Evolutionary conservation across 2,113 vertebrate species (phyloP).

Genomic region (Callospermophilus lateralis): DNA sequence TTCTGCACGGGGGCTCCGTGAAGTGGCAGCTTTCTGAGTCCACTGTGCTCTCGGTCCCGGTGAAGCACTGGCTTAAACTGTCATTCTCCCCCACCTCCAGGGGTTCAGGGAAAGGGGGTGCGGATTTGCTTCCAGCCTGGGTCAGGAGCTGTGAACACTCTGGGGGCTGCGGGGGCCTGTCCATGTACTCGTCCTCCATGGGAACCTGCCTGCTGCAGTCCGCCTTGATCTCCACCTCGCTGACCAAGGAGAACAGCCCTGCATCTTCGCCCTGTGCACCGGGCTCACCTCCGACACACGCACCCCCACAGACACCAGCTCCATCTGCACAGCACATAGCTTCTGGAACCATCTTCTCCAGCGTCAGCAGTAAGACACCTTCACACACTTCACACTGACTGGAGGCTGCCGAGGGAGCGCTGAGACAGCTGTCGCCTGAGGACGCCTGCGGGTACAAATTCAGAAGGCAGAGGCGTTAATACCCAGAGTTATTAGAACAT

Average conservation of each 20-base stretch:
- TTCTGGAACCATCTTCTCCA: slow-evolving; percentile 71
- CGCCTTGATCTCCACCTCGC: background rate
- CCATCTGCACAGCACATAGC: background rate
- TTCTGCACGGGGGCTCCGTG: slow-evolving; percentile 1
- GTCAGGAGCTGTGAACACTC: slow-evolving; percentile 66
- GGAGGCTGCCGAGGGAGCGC: background rate
- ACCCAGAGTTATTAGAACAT: background rate
- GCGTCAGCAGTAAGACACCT: slow-evolving; percentile 73
- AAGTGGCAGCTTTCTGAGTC: slow-evolving; percentile 71
- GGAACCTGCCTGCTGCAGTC: slow-evolving; percentile 82
- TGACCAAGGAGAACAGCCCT: slow-evolving; percentile 48
- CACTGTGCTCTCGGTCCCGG: slow-evolving; percentile 83
- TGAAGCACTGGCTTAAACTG: slow-evolving; percentile 94
- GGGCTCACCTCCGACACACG: background rate
- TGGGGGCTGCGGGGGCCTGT: slow-evolving; percentile 73
- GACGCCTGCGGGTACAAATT: slow-evolving; percentile 78
- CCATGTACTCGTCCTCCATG: slow-evolving; percentile 87
- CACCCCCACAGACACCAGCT: background rate
- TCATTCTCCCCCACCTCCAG: slow-evolving; percentile 96
- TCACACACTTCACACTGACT: slow-evolving; percentile 61
- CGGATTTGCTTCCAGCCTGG: slow-evolving; percentile 79
- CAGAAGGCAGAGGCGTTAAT: background rate
- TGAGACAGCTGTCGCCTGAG: slow-evolving; percentile 41
- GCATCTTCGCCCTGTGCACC: background rate
- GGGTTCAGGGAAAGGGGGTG: slow-evolving; percentile 90